These are phyloP conservation scores for Anniella stebbinsi DNA, from an alignment of 2,797 vertebrate genomes.

Conservation along the genomic window DNA sequence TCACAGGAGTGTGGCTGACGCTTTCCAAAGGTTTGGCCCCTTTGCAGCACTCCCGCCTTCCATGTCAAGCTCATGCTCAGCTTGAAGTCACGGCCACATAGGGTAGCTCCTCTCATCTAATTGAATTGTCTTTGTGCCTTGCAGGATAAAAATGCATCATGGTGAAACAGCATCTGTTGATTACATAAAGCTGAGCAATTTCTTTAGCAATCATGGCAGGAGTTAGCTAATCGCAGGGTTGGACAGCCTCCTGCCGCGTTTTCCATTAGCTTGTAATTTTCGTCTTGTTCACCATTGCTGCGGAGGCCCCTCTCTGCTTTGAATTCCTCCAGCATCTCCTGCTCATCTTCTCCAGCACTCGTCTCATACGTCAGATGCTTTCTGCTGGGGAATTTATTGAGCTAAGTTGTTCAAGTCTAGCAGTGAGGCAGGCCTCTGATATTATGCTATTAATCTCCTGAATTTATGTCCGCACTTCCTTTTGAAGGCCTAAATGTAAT, in stretches of 20 bases:
- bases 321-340: conserved; percentile 74
- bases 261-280: conserved; percentile 86
- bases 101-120: conserved; percentile 24
- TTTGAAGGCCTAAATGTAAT: conserved; percentile 70
- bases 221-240: conserved; percentile 82
- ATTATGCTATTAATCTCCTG: conserved; percentile 56
- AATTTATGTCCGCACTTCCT: conserved; percentile 64
- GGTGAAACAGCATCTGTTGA: conserved; percentile 58
- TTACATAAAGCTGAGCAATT: conserved; percentile 66
- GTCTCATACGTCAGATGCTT: conserved; percentile 66
- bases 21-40: neutral
- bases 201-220: conserved; percentile 76
- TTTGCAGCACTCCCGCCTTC: neutral
- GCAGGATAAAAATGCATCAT: conserved; percentile 66
- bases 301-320: conserved; percentile 71
- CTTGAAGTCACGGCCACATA: neutral
- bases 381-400: conserved; percentile 74
- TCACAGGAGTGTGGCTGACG: neutral
- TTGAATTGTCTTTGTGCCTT: conserved; percentile 54
- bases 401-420: conserved; percentile 74
- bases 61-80: neutral
- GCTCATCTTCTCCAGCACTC: conserved; percentile 75
- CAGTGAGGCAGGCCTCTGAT: conserved; percentile 66
- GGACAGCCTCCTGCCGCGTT: conserved; percentile 78
- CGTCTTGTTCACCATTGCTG: conserved; percentile 83